These are phyloP conservation scores for Beris morrisii DNA, from an alignment of 2,888 invertebrate species.

Conservation along the genomic window DNA sequence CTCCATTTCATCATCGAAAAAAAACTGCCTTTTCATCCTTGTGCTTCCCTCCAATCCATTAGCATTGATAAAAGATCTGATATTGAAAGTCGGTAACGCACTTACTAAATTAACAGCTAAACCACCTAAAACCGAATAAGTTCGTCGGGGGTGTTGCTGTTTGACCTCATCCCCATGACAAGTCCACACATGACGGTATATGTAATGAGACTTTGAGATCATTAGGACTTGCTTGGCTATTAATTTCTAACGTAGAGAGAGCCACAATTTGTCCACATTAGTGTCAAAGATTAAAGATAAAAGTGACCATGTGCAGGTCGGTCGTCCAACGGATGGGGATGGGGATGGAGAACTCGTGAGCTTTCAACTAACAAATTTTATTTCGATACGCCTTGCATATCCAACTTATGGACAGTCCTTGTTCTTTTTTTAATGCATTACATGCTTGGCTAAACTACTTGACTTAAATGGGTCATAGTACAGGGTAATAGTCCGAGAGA, in stretches of 20 bases:
- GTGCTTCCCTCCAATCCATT: constrained; percentile 38
- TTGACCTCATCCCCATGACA: constrained; percentile 21
- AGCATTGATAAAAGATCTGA: constrained; percentile 38
- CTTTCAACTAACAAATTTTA: too few relatives aligned
- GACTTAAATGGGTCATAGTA: too few relatives aligned
- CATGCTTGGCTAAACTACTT: too few relatives aligned
- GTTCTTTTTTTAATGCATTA: too few relatives aligned
- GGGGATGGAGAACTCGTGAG: too few relatives aligned
- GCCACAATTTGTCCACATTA: constrained; percentile 49
- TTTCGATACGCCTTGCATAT: too few relatives aligned
- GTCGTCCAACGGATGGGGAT: not conserved
- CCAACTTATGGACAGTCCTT: too few relatives aligned
- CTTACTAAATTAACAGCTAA: constrained; percentile 39
- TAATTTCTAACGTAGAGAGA: constrained; percentile 41
- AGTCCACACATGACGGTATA: constrained; percentile 1
- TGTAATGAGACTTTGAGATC: constrained; percentile 27
- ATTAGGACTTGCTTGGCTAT: constrained; percentile 33
- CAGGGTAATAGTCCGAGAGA: too few relatives aligned
- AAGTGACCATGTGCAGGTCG: constrained; percentile 15
- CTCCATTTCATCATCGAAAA: constrained; percentile 21
- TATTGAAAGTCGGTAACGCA: constrained; percentile 37
- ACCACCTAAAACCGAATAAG: not conserved
- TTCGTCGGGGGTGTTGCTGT: constrained; percentile 26
- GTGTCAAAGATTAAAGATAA: constrained; percentile 47
- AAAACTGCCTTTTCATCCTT: constrained; percentile 19